phyloP scores from a whole-genome alignment of 2,113 vertebrate species.

The Atlantisia rogersi region DNA sequence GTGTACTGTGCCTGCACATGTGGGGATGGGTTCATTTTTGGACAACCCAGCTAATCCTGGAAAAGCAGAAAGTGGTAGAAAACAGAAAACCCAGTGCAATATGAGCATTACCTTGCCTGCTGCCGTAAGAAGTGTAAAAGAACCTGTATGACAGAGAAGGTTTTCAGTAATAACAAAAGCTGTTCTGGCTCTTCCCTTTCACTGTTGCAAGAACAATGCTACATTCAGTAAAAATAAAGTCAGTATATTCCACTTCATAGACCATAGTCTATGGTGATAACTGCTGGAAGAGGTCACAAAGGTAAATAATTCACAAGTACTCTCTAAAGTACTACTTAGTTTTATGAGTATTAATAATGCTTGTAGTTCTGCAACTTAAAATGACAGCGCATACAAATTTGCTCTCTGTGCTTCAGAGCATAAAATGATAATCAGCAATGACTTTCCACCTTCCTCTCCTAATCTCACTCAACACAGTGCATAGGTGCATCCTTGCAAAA shows the following conservation, averaged over 20 bases:
- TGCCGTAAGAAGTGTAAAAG: neutral
- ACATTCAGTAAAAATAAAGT: neutral
- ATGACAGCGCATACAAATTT: neutral
- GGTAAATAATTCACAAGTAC: slow-evolving; percentile 27
- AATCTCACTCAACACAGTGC: neutral
- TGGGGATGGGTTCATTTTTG: neutral
- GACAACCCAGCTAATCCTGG: neutral
- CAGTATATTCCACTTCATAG: neutral
- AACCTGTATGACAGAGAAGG: neutral
- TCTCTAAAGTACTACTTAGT: slow-evolving; percentile 3
- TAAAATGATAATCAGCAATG: neutral
- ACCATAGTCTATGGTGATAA: neutral
- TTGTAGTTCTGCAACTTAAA: slow-evolving; percentile 5
- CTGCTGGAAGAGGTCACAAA: neutral
- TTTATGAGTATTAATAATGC: slow-evolving; percentile 21
- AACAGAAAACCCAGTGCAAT: neutral
- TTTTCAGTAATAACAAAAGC: neutral
- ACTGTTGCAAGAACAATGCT: neutral
- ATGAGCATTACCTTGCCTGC: neutral
- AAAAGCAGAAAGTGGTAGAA: neutral
- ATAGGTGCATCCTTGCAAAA: neutral
- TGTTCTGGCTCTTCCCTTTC: neutral
- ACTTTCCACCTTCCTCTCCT: neutral
- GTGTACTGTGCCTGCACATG: neutral
- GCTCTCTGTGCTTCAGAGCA: neutral